phyloP scores from a whole-genome alignment of 2,113 vertebrate genomes.

The Helogale parvula region DNA sequence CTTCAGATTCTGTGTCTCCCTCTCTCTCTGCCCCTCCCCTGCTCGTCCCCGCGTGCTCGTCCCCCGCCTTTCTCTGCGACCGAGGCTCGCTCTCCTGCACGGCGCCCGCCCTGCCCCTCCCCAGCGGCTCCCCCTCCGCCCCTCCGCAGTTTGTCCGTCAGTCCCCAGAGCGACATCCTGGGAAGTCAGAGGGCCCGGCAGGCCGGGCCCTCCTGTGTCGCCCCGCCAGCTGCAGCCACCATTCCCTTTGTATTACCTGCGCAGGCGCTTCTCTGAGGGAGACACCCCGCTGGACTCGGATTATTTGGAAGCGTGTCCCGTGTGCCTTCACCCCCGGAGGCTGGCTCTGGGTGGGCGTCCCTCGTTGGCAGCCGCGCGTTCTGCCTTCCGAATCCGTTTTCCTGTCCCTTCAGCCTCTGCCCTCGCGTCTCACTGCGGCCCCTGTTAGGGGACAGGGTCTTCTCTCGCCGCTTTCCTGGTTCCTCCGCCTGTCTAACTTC shows the following conservation, averaged over 20 bases:
- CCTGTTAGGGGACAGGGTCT: background rate
- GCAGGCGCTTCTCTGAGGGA: background rate
- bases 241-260: background rate
- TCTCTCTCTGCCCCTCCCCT: too few relatives aligned
- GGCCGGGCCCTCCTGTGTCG: background rate
- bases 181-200: background rate
- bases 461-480: background rate
- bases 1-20: too few relatives aligned
- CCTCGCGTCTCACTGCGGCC: background rate
- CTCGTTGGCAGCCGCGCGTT: background rate
- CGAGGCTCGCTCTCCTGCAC: background rate
- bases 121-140: background rate
- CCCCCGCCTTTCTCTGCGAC: background rate
- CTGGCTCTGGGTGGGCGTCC: background rate
- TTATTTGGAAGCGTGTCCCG: background rate
- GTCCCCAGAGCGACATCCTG: background rate
- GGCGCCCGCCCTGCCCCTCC: background rate
- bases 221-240: rapidly evolving
- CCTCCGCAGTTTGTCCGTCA: background rate
- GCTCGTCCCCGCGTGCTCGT: background rate
- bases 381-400: background rate
- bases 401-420: background rate
- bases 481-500: background rate
- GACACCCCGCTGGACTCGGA: background rate
- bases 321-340: background rate